Base-by-base conservation (phyloP, 1,140 invertebrate species). In the Atta colombica region DNA sequence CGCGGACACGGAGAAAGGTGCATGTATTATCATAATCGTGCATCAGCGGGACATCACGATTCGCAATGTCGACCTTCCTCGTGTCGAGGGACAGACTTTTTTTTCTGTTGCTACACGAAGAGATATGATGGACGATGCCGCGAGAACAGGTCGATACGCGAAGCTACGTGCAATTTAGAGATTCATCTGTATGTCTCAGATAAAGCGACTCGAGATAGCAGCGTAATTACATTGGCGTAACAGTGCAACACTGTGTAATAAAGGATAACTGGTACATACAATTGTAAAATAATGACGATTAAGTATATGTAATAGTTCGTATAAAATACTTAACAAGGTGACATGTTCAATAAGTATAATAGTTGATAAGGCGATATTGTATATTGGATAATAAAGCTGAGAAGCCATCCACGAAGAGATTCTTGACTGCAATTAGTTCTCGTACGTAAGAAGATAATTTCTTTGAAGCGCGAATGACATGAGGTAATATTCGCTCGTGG, bases 41-140 rank as follows among this genome's bases (percentile, higher is more conserved):
- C 90, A 91, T 91, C 90, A 77, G 78, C 80, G 72, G 77, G 85
- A 85, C 87, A 86, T 91, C 89, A 91, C 90, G 90, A 90, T 60
- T 69, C 72, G 45, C 28, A 39, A 51, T 45, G 55, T 77, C 71
- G 72, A 31, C 16, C 53, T 77, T 51, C 18, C 66, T 82, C 31
- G 28, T 53, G 16, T 75, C n/a, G 25, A 39, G 55, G 69, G 80
- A 84, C 69, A 74, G 5, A 4, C 25, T 84, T 84, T 55, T 61
- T 82, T 84, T 84, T 84, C 18, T 16, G 14, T 7, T 18, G 25
- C 35, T 25, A 39, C 18, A 58, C 18, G 39, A 45, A 74, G 45
- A 35, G 12, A 10, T 58, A 28, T 81, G 55, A 81, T 58, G 35
- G 12, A 49, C 65, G 65, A 66, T 35, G n/a, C 21, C 21, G 75